Evolutionary conservation across 2,797 vertebrate genomes (phyloP).

Genomic region (Tokudaia muenninki): DNA sequence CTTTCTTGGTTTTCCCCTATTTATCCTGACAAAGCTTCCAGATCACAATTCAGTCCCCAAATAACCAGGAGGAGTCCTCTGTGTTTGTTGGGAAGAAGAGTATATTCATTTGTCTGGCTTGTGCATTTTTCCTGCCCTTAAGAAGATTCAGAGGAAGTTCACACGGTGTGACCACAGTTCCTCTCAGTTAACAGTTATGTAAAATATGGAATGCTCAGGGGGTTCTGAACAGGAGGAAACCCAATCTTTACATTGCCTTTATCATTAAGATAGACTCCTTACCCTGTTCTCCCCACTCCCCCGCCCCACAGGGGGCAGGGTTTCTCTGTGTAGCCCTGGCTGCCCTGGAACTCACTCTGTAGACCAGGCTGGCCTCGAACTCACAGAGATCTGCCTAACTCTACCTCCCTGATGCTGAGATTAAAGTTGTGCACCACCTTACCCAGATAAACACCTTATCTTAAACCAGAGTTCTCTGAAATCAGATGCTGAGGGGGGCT

Average conservation of each 20-base stretch:
- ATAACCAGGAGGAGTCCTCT: not conserved
- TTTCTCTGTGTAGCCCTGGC: too few relatives aligned
- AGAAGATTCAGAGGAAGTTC: not conserved
- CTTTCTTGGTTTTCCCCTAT: not conserved
- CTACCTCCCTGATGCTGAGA: not conserved
- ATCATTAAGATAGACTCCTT: conserved; percentile 21
- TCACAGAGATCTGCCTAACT: not conserved
- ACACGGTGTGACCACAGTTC: not conserved
- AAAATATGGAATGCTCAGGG: not conserved
- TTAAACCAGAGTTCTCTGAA: not conserved
- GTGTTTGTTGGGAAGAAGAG: not conserved
- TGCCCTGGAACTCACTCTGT: too few relatives aligned
- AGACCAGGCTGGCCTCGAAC: too few relatives aligned
- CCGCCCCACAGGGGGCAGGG: too few relatives aligned
- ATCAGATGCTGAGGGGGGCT: not conserved
- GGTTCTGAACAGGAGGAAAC: not conserved
- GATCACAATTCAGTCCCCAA: not conserved
- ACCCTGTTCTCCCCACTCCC: too few relatives aligned
- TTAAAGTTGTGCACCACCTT: not conserved
- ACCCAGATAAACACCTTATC: not conserved
- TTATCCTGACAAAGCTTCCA: not conserved
- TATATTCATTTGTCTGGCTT: conserved; percentile 5
- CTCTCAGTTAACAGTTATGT: not conserved
- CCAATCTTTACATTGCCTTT: not conserved
- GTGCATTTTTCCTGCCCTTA: not conserved